Evolutionary conservation across 2,888 invertebrate species (phyloP), one percentile per base, ranked within the genome.

Genomic region (Sphaerophoria taeniata): DNA sequence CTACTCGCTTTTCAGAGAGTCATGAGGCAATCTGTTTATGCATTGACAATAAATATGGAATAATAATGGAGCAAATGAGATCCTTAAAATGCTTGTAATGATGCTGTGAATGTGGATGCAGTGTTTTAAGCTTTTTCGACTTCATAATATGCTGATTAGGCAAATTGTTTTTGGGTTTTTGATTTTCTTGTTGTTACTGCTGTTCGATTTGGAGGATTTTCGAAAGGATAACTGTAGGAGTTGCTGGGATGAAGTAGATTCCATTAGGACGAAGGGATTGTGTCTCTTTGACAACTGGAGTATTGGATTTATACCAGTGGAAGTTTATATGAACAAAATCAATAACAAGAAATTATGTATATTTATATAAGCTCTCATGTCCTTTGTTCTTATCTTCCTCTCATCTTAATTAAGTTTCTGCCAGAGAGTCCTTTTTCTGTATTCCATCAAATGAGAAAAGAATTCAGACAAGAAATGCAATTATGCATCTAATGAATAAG

Each of bases 1-100:
- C 39, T 7, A 39, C 39, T 7, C 6, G 6, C 6, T 39, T 76
- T 49, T 56, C 51, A 80, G 67, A 72, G 60, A 84, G 5, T 36
- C 36, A 58, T 11, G 31, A 79, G 61, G 74, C 80, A 84, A 84
- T 84, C 75, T 76, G 84, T 72, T 84, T 84, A 84, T 76, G 69
- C 60, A 80, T 69, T 75, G 80, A 72, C 80, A 69, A 75, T 72
- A 84, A 67, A 72, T 69, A 75, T 56, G 47, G 61, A 75, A 72
- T 84, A 72, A 80, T 80, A 80, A 76, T 60, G 75, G 31, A 56
- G 69, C 49, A 75, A 84, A 80, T 80, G 80, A 67, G 75, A 56
- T 71, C 60, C 75, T 75, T 71, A 74, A 63, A 69, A 70, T 51
- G 43, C 14, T 56, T 56, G 56, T 39, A 56, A 43, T 58, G 51